These are phyloP conservation scores for Ataeniobius toweri DNA, from an alignment of 2,797 vertebrate species.

Conservation along the genomic window DNA sequence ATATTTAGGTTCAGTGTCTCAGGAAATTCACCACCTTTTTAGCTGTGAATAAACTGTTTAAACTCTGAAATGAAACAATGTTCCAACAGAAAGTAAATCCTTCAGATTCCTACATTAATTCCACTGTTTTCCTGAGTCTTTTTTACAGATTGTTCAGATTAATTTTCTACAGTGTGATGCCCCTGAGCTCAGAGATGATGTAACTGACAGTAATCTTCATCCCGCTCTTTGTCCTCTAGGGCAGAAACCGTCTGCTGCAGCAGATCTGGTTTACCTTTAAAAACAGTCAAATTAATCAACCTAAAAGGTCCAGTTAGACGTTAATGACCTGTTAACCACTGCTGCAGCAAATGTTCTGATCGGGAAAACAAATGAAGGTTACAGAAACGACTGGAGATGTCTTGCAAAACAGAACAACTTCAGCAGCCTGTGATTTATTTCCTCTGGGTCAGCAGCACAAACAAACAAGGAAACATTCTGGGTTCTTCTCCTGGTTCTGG, in stretches of 20 bases:
- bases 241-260: constrained; percentile 5
- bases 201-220: constrained; percentile 2
- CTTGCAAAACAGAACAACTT: constrained; percentile 10
- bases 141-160: neutral
- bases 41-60: neutral
- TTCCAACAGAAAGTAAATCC: neutral
- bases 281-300: constrained; percentile 32
- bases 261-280: constrained; percentile 13
- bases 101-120: neutral
- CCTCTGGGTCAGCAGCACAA: neutral
- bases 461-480: too few relatives aligned
- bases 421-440: neutral
- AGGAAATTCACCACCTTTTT: neutral
- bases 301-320: constrained; percentile 26
- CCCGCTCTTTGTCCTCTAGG: neutral
- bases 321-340: constrained; percentile 23
- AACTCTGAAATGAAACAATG: neutral
- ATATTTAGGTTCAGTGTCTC: neutral
- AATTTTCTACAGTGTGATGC: neutral
- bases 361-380: constrained; percentile 10
- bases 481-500: neutral
- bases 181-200: neutral
- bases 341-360: constrained; percentile 18
- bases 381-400: neutral
- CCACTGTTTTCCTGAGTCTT: neutral